phyloP scores from a whole-genome alignment of 2,888 invertebrate genomes.

The Psylliodes chrysocephalus region DNA sequence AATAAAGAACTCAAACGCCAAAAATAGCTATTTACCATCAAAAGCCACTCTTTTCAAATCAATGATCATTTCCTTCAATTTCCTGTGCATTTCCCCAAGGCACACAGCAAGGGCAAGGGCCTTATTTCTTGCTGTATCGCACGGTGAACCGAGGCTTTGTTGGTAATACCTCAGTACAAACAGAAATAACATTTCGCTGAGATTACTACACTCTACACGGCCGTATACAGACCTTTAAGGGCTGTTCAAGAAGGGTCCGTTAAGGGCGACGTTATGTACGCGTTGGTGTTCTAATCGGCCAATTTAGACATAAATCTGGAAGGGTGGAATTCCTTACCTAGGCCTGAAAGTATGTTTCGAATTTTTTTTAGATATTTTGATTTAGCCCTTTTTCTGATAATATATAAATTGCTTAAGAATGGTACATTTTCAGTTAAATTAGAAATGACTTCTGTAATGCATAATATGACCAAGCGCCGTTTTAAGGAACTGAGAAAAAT shows the following conservation, averaged over 20 bases:
- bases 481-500: too few species aligned
- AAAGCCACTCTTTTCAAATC: not conserved
- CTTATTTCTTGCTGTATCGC: not conserved
- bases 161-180: conserved; percentile 13
- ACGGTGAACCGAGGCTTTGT: conserved; percentile 5
- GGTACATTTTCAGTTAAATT: too few species aligned
- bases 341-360: too few species aligned
- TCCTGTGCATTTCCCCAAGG: not conserved
- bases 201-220: conserved; percentile 19
- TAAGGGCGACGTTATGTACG: conserved; percentile 49
- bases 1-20: not conserved
- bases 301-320: conserved; percentile 45
- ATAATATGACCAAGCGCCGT: too few species aligned
- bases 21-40: not conserved
- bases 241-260: not conserved
- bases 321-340: not conserved
- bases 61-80: conserved; percentile 1
- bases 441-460: too few species aligned
- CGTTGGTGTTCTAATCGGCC: conserved; percentile 58
- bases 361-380: too few species aligned
- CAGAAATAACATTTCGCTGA: conserved; percentile 15
- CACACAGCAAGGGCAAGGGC: not conserved
- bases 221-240: conserved; percentile 3
- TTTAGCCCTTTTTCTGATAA: too few species aligned
- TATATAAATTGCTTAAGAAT: too few species aligned